Evolutionary conservation across 1,140 invertebrate genomes (phyloP), one percentile per base, ranked within the genome.

Genomic region (Oedothorax gibbosus): DNA sequence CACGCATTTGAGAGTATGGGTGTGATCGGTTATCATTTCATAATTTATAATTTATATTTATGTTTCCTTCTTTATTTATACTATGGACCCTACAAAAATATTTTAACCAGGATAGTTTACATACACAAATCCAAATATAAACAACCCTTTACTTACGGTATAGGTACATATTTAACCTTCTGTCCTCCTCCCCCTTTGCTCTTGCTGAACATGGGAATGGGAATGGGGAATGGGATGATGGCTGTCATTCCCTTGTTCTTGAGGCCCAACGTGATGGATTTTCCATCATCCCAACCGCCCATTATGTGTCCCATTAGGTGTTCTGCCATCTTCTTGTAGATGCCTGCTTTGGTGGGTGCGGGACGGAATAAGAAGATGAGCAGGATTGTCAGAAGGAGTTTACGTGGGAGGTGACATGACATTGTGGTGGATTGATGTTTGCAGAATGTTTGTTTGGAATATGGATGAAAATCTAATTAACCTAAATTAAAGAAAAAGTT

Each of bases 201-300:
- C 20, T 78, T 85, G 54, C 73, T 69, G 65, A 85, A 85, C 11
- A 85, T 54, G 12, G 83, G 83, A 5, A 85, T 14, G 0, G 83
- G 83, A 9, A 85, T 12, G 2, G 83, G 83, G 10, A 85, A 56
- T 4, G 83, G 83, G 7, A 85, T 85, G 18, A 85, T 78, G 35
- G 83, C 83, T 15, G 83, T 85, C 83, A 85, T 85, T 10, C 83
- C 83, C 12, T 85, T 77, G 7, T 65, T 77, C 53, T 78, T 85
- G n/a, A 85, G 21, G n/a, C 83, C 83, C 7, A 85, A 73, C 8
- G 73, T 78, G 56, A 78, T 35, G 0, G 73, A 73, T 35, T 85
- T 85, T 11, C 66, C 78, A 9, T 56, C n/a, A 7, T 60, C 54
- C 20, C 51, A 81, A 2, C 72, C 71, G 11, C 50, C 60, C 72